Evolutionary conservation across 2,888 invertebrate species (phyloP).

Genomic region (Volucella inanis): DNA sequence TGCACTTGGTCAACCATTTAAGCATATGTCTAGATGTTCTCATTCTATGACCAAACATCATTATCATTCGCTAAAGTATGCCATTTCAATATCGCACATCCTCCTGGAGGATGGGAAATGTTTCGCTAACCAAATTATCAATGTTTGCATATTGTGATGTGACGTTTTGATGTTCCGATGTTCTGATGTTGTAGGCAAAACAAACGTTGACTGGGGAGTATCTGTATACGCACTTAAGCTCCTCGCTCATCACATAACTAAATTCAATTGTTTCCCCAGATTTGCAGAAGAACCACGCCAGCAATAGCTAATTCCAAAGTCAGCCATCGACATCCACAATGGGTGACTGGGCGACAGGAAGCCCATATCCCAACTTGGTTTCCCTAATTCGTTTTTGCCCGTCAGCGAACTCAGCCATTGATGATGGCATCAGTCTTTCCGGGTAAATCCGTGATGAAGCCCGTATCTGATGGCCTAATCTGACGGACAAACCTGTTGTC

Average conservation of each 20-base stretch:
- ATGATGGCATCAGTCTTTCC: constrained; percentile 36
- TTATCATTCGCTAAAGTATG: constrained; percentile 22
- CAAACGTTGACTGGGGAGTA: constrained; percentile 26
- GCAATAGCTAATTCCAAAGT: constrained; percentile 36
- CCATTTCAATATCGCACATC: background rate
- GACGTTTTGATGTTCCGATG: too few relatives aligned
- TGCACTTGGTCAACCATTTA: background rate
- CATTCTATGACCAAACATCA: constrained; percentile 16
- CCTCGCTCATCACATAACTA: constrained; percentile 24
- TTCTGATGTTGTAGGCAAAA: constrained; percentile 8
- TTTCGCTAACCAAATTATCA: constrained; percentile 49
- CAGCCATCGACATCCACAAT: constrained; percentile 2
- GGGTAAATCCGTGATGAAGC: constrained; percentile 43
- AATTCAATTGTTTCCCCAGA: constrained; percentile 35
- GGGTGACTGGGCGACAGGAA: constrained; percentile 14
- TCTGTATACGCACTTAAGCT: background rate
- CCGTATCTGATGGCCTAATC: constrained; percentile 54
- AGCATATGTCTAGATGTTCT: background rate
- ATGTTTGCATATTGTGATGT: constrained; percentile 41
- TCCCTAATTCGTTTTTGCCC: constrained; percentile 51
- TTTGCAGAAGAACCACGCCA: constrained; percentile 19
- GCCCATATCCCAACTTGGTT: constrained; percentile 8
- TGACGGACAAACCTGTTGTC: constrained; percentile 62
- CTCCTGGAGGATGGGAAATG: constrained; percentile 6
- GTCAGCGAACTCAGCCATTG: constrained; percentile 54